Conservation (phyloP, 2,113 vertebrate species). For the Lophius piscatorius region DNA sequence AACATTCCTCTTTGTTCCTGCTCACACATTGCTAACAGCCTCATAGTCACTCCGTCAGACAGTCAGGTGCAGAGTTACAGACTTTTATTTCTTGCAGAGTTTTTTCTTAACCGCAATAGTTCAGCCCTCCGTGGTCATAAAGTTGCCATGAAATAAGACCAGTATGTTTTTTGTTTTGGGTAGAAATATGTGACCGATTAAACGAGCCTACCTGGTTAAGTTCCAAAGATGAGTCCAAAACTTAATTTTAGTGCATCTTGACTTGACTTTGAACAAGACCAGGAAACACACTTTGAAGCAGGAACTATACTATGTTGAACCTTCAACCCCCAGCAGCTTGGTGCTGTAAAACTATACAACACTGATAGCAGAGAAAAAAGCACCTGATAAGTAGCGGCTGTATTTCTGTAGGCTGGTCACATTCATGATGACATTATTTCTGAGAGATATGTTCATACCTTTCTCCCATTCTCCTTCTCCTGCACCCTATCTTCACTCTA, state of each 20-base stretch:
- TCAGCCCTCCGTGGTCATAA: not conserved
- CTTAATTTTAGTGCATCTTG: not conserved
- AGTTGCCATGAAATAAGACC: constrained; percentile 1
- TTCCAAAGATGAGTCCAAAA: constrained; percentile 15
- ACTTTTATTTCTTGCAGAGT: not conserved
- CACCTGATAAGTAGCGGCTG: constrained; percentile 14
- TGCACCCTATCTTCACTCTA: constrained; percentile 31
- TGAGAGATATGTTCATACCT: constrained; percentile 13
- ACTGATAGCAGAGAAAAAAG: constrained; percentile 39
- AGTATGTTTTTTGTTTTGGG: not conserved
- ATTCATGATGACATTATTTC: constrained; percentile 21
- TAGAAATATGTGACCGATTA: not conserved
- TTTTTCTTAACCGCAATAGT: not conserved
- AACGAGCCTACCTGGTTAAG: constrained; percentile 48
- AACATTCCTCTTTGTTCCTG: constrained; percentile 17
- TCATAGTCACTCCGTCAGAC: not conserved
- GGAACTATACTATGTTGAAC: constrained; percentile 27
- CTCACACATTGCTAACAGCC: not conserved
- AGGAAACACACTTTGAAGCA: not conserved
- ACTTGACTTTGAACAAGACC: not conserved
- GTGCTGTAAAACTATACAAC: constrained; percentile 50
- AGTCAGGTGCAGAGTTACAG: not conserved
- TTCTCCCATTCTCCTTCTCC: constrained; percentile 11
- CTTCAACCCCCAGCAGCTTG: constrained; percentile 1
- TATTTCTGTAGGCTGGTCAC: constrained; percentile 2